A percentile compares a stretch with the other conserved stretches of the same genome.
Evolutionary conservation across 2,888 invertebrate genomes (phyloP).

Genomic region (Melipona beecheii): DNA sequence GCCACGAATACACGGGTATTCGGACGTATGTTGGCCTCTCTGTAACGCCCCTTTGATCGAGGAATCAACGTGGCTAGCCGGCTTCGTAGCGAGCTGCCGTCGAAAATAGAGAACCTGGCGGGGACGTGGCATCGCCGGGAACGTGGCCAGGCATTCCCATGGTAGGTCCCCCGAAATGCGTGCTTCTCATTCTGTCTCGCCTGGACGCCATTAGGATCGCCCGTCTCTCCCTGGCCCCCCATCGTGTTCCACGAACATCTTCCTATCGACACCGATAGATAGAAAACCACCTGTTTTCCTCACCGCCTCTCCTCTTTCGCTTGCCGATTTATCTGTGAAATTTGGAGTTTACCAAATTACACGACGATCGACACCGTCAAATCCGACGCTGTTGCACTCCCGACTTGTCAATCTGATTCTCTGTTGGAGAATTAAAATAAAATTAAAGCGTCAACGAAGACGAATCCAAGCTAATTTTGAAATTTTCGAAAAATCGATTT

Average conservation of each 20-base stretch:
- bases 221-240: background rate
- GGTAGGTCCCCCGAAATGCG: slow-evolving; percentile 17
- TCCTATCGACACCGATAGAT: slow-evolving; percentile 36
- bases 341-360: background rate
- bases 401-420: too few species aligned
- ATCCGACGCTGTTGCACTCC: too few species aligned
- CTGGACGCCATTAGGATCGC: slow-evolving; percentile 44
- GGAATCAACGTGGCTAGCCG: slow-evolving; percentile 63
- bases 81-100: slow-evolving; percentile 58
- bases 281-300: slow-evolving; percentile 48
- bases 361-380: too few species aligned
- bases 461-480: too few species aligned
- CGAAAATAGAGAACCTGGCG: slow-evolving; percentile 69
- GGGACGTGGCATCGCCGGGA: slow-evolving; percentile 45
- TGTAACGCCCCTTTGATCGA: slow-evolving; percentile 68
- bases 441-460: too few species aligned
- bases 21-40: slow-evolving; percentile 31
- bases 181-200: slow-evolving; percentile 35
- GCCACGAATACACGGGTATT: slow-evolving; percentile 25
- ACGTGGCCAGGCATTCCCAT: slow-evolving; percentile 58
- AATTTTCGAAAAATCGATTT: too few species aligned
- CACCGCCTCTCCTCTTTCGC: background rate
- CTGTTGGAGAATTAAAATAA: too few species aligned
- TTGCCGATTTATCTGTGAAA: slow-evolving; percentile 1
- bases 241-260: slow-evolving; percentile 46